A percentile compares a stretch with the other conserved stretches of the same genome.
phyloP scores from a whole-genome alignment of 2,888 invertebrate species.

The Mesorhabditis belari region DNA sequence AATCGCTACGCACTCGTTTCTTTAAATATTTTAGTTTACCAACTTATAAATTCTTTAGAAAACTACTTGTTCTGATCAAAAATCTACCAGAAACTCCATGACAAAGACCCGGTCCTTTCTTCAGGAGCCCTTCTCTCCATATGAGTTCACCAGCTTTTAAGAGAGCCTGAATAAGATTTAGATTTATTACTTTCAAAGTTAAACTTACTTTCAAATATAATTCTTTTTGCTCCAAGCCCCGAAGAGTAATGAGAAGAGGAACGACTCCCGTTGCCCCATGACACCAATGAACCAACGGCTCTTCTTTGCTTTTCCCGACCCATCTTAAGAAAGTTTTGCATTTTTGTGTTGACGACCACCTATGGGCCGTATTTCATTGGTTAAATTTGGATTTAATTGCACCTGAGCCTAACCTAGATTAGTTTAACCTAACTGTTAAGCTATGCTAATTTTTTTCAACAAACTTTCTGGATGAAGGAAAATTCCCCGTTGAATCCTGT shows the following conservation, averaged over 20 bases:
- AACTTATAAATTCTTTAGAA: background rate
- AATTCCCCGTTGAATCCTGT: conserved; percentile 20
- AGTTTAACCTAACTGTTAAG: no score
- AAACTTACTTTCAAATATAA: conserved; percentile 65
- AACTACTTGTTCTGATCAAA: conserved; percentile 59
- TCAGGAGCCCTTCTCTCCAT: conserved; percentile 75
- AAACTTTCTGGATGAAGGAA: conserved; percentile 1
- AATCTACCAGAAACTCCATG: conserved; percentile 80
- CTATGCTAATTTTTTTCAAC: background rate
- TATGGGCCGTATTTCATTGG: no score
- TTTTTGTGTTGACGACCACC: no score
- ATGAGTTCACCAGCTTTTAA: conserved; percentile 69
- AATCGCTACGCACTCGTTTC: background rate
- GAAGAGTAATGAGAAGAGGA: conserved; percentile 76
- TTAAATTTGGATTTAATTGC: no score
- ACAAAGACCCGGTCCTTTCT: conserved; percentile 79
- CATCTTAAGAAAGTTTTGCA: no score
- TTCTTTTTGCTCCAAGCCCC: conserved; percentile 67
- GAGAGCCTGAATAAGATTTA: conserved; percentile 63
- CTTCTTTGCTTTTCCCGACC: background rate
- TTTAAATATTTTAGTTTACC: conserved; percentile 3
- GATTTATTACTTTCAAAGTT: no score
- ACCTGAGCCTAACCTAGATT: no score
- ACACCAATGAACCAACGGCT: conserved; percentile 62
- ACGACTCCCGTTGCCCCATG: conserved; percentile 75